phyloP scores from a whole-genome alignment of 1,140 invertebrate species.

The Pygmarrhopalites habei region DNA sequence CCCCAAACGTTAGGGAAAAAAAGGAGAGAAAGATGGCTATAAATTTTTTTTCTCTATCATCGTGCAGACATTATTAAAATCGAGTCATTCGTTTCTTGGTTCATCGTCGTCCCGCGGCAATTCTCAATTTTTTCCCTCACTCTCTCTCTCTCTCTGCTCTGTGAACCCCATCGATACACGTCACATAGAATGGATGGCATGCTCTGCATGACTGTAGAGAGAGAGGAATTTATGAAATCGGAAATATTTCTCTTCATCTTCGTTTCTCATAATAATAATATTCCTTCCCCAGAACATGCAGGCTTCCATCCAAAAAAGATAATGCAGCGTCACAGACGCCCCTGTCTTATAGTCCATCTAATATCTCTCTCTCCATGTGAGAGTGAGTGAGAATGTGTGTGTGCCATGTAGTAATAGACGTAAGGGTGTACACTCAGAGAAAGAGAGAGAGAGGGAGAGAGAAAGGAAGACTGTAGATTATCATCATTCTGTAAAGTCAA shows the following conservation, averaged over 20 bases:
- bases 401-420: no score
- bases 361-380: no score
- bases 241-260: conserved; percentile 32
- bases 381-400: no score
- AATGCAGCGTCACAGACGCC: no score
- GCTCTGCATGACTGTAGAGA: conserved; percentile 11
- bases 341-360: no score
- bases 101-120: not conserved
- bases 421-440: no score
- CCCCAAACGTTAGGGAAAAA: not conserved
- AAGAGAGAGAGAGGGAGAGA: no score
- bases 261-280: conserved; percentile 5
- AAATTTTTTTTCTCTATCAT: not conserved
- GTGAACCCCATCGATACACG: not conserved
- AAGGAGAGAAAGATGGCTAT: not conserved
- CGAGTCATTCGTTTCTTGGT: not conserved
- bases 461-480: no score
- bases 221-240: conserved; percentile 26
- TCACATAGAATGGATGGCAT: conserved; percentile 7
- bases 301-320: no score
- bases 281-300: no score
- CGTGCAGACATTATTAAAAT: not conserved
- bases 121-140: not conserved
- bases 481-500: no score
- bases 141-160: not conserved